Base-by-base conservation (phyloP, 2,888 invertebrate species). In the Fragum whitleyi region DNA sequence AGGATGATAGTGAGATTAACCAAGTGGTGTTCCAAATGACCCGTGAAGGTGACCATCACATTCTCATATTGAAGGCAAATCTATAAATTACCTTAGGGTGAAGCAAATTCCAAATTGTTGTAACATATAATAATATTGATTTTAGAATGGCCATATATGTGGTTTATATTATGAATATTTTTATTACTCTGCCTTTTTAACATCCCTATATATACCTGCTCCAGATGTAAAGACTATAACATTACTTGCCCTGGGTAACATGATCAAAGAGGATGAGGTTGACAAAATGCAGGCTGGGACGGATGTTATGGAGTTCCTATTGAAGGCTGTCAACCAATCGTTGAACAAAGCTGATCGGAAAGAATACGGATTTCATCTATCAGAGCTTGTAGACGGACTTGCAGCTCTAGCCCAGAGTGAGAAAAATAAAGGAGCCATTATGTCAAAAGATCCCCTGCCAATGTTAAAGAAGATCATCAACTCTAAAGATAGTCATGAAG, bases 261-360 rank as follows among this genome's bases (percentile, higher is more conserved):
- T 91, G 59, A 87, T 91, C 21, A 87, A 88, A 68, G 90, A 90
- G 68, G 88, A 91, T 36, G 82, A 88, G 19, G 89, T 88, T 16
- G 76, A 86, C n/a, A 75, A 86, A 16, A 76, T 90, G 16, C 77
- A 85, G 5, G 87, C 88, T 1, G 89, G 89, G 39, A 82, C 79
- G n/a, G 76, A 80, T 7, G 86, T 89, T 7, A 85, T 90, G 74
- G 87, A 89, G 67, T 89, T 90, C 67, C 68, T 91, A 0, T 55
- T 89, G 14, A 68, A 81, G 2, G 79, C 87, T 36, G 76, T 89
- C 6, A 72, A 79, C n/a, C 26, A 72, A n/a, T 89, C 89, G 0
- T 68, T 85, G 53, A 71, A 77, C 29, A 39, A 32, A 1, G 36
- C 62, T 36, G 86, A 88, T 29, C 81, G 85, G 14, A 81, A 89